A percentile compares a stretch with the other conserved stretches of the same genome.
These are phyloP conservation scores for Scolopax rusticola DNA, from an alignment of 2,797 vertebrate species.

Conservation along the genomic window DNA sequence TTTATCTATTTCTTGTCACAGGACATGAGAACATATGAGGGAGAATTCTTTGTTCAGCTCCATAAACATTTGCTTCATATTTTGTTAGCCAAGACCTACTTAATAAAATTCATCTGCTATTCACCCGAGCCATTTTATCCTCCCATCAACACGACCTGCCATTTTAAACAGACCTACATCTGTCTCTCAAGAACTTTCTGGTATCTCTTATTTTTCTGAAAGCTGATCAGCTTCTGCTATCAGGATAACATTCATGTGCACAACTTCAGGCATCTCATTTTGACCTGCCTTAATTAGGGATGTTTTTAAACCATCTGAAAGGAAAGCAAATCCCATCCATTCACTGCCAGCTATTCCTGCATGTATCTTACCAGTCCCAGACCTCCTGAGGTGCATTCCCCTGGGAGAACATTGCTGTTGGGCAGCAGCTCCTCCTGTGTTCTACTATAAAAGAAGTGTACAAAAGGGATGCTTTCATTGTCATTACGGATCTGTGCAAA, in stretches of 20 bases:
- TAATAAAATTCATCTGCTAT: not conserved
- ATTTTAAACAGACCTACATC: not conserved
- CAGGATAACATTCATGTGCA: conserved; percentile 2
- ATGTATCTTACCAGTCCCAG: conserved; percentile 46
- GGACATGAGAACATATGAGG: not conserved
- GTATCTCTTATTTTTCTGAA: conserved; percentile 34
- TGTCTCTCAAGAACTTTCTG: not conserved
- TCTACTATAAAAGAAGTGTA: conserved; percentile 28
- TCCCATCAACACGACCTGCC: not conserved
- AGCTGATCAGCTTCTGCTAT: not conserved
- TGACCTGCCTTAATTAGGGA: not conserved
- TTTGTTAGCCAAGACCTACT: not conserved
- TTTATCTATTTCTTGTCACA: not conserved
- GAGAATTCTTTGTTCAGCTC: not conserved
- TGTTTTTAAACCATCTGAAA: conserved; percentile 42
- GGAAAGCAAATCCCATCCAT: conserved; percentile 31
- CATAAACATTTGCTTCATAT: not conserved
- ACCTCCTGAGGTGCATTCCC: not conserved
- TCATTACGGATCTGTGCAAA: not conserved
- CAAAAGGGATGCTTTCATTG: not conserved
- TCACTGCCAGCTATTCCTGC: conserved; percentile 45
- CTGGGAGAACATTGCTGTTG: conserved; percentile 7
- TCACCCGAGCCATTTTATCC: not conserved
- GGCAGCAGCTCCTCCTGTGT: conserved; percentile 20
- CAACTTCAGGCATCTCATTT: not conserved